phyloP scores from a whole-genome alignment of 1,140 invertebrate genomes.

The Hestina assimilis region DNA sequence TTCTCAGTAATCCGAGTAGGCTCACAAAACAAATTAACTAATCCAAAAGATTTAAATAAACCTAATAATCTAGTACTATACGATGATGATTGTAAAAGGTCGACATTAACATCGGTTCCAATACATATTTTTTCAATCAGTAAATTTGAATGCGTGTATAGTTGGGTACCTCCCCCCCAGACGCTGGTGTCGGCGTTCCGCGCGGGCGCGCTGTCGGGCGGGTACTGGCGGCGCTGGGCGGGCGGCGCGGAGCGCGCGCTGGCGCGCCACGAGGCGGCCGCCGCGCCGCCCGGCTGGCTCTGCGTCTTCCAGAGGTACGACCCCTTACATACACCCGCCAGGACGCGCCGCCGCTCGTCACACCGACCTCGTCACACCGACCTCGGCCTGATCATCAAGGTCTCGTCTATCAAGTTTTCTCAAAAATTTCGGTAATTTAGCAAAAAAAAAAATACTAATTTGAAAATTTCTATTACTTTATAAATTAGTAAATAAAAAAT shows the following conservation, averaged over 20 bases:
- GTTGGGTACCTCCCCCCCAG: slow-evolving; percentile 24
- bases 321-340: slow-evolving; percentile 18
- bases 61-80: too few species aligned
- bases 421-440: too few species aligned
- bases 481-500: too few species aligned
- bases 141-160: too few species aligned
- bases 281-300: slow-evolving; percentile 70
- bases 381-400: background rate
- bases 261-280: slow-evolving; percentile 53
- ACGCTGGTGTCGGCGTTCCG: slow-evolving; percentile 49
- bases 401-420: too few species aligned
- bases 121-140: background rate
- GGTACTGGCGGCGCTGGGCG: slow-evolving; percentile 54
- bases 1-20: too few species aligned
- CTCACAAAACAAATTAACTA: too few species aligned
- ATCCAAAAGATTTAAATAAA: too few species aligned
- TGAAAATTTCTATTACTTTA: too few species aligned
- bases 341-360: background rate
- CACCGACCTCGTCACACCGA: background rate
- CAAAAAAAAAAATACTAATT: too few species aligned
- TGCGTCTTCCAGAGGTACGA: slow-evolving; percentile 72
- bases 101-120: too few species aligned
- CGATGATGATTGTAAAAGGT: too few species aligned
- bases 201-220: slow-evolving; percentile 37
- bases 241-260: slow-evolving; percentile 39